Evolutionary conservation across 1,140 invertebrate species (phyloP), one percentile per base, ranked within the genome.

Genomic region (Drosophila ananassae): DNA sequence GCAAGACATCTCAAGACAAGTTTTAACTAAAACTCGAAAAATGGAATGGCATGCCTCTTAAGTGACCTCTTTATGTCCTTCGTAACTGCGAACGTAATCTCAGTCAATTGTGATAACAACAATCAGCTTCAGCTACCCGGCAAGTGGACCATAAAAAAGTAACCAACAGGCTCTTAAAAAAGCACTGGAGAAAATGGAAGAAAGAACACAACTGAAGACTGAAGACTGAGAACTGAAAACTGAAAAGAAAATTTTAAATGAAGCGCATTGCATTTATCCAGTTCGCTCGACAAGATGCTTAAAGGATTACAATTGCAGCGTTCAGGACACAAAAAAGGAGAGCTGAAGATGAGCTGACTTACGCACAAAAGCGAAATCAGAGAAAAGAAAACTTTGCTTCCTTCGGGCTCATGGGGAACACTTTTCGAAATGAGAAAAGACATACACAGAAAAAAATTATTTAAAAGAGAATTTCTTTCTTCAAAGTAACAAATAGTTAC

Each of bases 51-150:
- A 28, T 55, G 71, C 72, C 63, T 59, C 55, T 77, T 81, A 81
- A 81, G 78, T 81, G 78, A 81, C 78, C 78, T 81, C 79, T 81
- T 81, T 81, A 77, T 68, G 57, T 30, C 37, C 34, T 37, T 52
- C 71, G 44, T 54, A 67, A 74, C 78, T 73, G 62, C 80, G 77
- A 81, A 81, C 78, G 78, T 81, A 81, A 81, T 81, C 78, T 81
- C 61, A 67, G 73, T 57, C 78, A 81, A 81, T 81, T 81, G 78
- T 81, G 78, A 81, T 81, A 81, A 81, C 78, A 81, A 81, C 78
- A 81, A 81, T 81, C 78, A 81, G 78, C 67, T 76, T 24, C 66
- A 63, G 67, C 67, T 54, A 58, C 57, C 54, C 54, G 56, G 48
- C 78, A 59, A 81, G 78, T 81, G 78, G 78, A 66, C 78, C 73